Conservation (phyloP, 2,113 vertebrate genomes). For the Lepisosteus osseus region DNA sequence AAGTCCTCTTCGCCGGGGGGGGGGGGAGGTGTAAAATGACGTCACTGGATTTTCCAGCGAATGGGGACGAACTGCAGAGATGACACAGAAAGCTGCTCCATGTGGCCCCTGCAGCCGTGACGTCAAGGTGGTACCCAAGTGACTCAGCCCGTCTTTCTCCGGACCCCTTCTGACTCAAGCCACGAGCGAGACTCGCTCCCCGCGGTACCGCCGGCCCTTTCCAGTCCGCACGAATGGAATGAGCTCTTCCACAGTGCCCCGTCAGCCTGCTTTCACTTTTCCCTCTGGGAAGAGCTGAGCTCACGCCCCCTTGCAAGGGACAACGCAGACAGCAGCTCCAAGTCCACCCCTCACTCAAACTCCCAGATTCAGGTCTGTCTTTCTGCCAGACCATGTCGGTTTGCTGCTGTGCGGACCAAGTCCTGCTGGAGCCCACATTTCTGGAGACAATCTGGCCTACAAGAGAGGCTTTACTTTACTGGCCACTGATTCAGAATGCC, state of each 20-base stretch:
- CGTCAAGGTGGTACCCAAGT: slow-evolving; percentile 3
- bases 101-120: not conserved
- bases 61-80: not conserved
- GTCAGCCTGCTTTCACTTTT: not conserved
- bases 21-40: not conserved
- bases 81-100: not conserved
- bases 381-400: no score
- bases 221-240: no score
- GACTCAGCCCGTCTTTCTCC: not conserved
- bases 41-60: slow-evolving; percentile 18
- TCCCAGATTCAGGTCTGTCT: no score
- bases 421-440: no score
- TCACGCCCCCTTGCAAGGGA: not conserved
- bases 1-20: not conserved
- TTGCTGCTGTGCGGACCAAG: no score
- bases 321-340: not conserved
- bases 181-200: no score
- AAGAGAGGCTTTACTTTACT: no score
- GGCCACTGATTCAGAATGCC: no score
- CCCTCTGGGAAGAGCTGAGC: no score
- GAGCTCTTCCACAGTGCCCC: not conserved
- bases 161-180: not conserved
- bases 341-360: not conserved
- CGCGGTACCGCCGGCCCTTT: no score
- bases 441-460: no score